Evolutionary conservation across 2,888 invertebrate species (phyloP).

Genomic region (Cheilosia scutellata): DNA sequence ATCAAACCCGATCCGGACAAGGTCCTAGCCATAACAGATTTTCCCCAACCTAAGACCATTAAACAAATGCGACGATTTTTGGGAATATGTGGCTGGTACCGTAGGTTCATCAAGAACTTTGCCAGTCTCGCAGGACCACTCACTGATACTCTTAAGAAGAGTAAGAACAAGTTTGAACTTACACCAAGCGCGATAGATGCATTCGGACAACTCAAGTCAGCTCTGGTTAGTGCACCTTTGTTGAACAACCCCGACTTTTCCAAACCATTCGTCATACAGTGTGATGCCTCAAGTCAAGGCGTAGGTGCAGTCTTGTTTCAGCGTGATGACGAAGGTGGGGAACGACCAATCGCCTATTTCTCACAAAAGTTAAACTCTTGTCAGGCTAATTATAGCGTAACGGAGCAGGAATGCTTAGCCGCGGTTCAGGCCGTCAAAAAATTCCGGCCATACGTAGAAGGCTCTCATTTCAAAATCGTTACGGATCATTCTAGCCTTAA

Average conservation of each 20-base stretch:
- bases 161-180: constrained; percentile 10
- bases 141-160: constrained; percentile 37
- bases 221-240: constrained; percentile 31
- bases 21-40: constrained; percentile 30
- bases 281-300: constrained; percentile 55
- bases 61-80: constrained; percentile 76
- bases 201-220: constrained; percentile 33
- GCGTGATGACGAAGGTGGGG: constrained; percentile 24
- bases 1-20: constrained; percentile 54
- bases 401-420: constrained; percentile 50
- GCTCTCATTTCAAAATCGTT: constrained; percentile 43
- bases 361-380: constrained; percentile 53
- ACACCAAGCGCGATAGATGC: constrained; percentile 18
- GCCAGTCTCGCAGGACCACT: constrained; percentile 41
- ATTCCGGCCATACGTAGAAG: constrained; percentile 59
- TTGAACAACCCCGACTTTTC: constrained; percentile 51
- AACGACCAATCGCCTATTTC: constrained; percentile 50
- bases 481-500: constrained; percentile 78
- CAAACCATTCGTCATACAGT: constrained; percentile 48
- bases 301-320: constrained; percentile 52
- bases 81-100: constrained; percentile 73
- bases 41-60: constrained; percentile 19
- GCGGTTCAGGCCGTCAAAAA: constrained; percentile 40
- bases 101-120: constrained; percentile 65
- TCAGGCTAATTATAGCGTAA: constrained; percentile 23